Percentiles rank a stretch among this genome's conserved stretches.
Conservation (phyloP, 1,140 invertebrate genomes). For the Halesus radiatus region DNA sequence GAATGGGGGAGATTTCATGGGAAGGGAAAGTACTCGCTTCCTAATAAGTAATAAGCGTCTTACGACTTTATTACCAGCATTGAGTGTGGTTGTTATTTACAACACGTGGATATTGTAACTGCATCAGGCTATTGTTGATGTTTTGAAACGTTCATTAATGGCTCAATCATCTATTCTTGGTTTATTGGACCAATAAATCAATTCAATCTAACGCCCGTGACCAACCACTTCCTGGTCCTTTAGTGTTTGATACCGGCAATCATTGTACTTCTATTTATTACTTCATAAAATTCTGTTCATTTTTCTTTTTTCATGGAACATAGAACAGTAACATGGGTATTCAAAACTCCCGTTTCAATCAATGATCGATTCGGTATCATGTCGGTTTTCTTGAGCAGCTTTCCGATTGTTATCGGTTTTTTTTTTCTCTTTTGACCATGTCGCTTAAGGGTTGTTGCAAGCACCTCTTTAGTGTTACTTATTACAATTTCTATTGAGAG, state of each 20-base stretch:
- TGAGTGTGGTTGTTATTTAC: too few relatives aligned
- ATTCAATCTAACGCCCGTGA: neutral
- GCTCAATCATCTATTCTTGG: neutral
- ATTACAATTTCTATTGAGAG: too few relatives aligned
- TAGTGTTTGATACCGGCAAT: neutral
- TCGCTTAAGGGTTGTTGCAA: too few relatives aligned
- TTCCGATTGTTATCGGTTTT: too few relatives aligned
- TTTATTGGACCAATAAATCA: conserved; percentile 1
- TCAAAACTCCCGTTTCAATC: too few relatives aligned
- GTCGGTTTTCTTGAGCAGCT: too few relatives aligned
- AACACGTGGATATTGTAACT: too few relatives aligned
- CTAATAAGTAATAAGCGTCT: neutral
- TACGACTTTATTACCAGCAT: neutral
- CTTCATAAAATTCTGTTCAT: neutral
- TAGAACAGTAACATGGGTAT: neutral
- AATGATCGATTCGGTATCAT: too few relatives aligned
- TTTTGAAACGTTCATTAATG: neutral
- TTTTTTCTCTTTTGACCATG: too few relatives aligned
- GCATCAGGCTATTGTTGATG: neutral
- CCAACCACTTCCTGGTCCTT: neutral
- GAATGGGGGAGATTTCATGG: neutral
- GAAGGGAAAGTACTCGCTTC: neutral
- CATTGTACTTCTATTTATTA: neutral
- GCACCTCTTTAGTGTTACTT: too few relatives aligned
- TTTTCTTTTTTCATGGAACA: neutral